phyloP scores from a whole-genome alignment of 2,888 invertebrate species.

The Epistrophe grossulariae region DNA sequence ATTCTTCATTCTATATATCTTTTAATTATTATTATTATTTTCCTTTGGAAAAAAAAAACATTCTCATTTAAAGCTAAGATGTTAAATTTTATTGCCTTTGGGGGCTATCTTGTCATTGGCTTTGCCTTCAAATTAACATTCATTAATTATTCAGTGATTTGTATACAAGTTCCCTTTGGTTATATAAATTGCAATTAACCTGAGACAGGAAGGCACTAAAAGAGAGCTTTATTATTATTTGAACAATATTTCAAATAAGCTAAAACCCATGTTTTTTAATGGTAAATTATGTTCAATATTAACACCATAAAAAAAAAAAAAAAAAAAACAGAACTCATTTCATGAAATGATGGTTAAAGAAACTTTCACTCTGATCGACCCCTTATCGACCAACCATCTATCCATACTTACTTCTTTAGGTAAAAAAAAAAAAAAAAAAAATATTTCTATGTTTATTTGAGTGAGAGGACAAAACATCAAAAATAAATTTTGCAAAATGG shows the following conservation, averaged over 20 bases:
- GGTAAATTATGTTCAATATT: neutral
- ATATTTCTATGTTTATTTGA: neutral
- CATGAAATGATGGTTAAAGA: neutral
- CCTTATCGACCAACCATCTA: neutral
- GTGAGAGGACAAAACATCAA: neutral
- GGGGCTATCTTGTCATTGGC: constrained; percentile 9
- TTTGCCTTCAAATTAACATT: constrained; percentile 25
- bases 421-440: neutral
- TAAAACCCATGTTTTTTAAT: neutral
- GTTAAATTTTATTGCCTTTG: constrained; percentile 6
- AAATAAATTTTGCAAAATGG: neutral
- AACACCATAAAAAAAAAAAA: neutral
- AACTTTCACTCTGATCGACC: neutral
- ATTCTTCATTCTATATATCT: neutral
- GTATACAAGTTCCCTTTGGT: neutral
- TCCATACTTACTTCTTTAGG: neutral
- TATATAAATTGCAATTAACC: constrained; percentile 20
- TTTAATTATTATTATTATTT: constrained; percentile 25
- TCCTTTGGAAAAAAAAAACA: neutral
- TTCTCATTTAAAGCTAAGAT: neutral
- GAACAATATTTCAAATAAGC: constrained; percentile 1
- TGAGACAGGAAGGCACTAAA: neutral
- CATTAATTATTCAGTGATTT: constrained; percentile 34
- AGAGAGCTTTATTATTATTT: neutral
- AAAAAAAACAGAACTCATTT: neutral